Conservation (phyloP, 2,888 invertebrate species). For the Troides oblongomaculatus region DNA sequence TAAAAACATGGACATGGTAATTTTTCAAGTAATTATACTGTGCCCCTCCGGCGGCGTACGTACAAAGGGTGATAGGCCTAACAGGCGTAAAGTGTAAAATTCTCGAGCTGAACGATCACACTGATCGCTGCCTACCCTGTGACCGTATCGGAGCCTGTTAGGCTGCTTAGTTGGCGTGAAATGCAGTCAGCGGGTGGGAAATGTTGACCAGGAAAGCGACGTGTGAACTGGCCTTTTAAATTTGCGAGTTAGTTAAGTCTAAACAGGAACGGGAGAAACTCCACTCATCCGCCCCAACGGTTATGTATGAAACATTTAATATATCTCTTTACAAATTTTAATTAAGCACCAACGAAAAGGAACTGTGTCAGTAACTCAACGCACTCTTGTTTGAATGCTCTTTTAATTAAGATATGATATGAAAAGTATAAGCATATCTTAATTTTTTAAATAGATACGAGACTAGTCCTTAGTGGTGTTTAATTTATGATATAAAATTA, state of each 20-base stretch:
- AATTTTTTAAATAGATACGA: neutral
- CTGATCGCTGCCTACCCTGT: slow-evolving; percentile 23
- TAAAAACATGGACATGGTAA: slow-evolving; percentile 8
- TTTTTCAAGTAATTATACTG: slow-evolving; percentile 20
- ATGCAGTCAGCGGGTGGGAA: slow-evolving; percentile 42
- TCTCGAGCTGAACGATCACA: slow-evolving; percentile 42
- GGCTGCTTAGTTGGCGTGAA: slow-evolving; percentile 44
- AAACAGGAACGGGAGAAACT: neutral
- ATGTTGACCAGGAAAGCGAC: slow-evolving; percentile 41
- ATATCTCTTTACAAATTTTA: slow-evolving; percentile 1
- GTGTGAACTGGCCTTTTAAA: slow-evolving; percentile 23
- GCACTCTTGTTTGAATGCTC: neutral
- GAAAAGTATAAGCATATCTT: neutral
- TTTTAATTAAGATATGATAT: neutral
- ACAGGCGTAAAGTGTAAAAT: slow-evolving; percentile 49
- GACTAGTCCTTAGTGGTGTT: neutral
- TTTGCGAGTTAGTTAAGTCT: slow-evolving; percentile 21
- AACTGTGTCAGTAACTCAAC: slow-evolving; percentile 10
- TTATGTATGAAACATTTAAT: slow-evolving; percentile 1
- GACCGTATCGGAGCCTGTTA: slow-evolving; percentile 27
- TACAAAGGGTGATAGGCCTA: slow-evolving; percentile 50
- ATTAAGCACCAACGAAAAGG: slow-evolving; percentile 2
- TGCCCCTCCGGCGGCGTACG: slow-evolving; percentile 36
- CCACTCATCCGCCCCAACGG: neutral
- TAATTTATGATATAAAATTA: neutral